Evolutionary conservation across 2,113 vertebrate species (phyloP).

Genomic region (Dromiciops gliroides): DNA sequence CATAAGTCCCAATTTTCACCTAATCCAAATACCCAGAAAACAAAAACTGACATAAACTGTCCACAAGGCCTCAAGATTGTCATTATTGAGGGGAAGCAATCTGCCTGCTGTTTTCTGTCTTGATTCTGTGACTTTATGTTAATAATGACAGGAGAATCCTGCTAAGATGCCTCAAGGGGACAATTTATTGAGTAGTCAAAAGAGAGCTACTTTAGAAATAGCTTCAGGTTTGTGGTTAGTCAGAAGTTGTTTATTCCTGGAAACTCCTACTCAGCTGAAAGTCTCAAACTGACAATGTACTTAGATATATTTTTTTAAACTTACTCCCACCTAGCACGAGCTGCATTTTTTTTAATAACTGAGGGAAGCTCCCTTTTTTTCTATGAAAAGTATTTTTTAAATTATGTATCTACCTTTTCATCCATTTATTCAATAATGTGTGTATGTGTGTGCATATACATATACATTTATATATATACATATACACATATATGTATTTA

Average conservation of each 20-base stretch:
- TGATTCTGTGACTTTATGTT: background rate
- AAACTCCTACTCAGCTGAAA: constrained; percentile 77
- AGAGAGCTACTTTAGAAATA: constrained; percentile 25
- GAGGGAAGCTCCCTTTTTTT: background rate
- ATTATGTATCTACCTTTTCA: background rate
- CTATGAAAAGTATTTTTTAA: background rate
- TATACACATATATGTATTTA: too few relatives aligned
- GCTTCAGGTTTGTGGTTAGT: constrained; percentile 69
- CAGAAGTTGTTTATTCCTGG: constrained; percentile 74
- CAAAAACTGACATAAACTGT: background rate
- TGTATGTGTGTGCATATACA: too few relatives aligned
- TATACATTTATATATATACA: too few relatives aligned
- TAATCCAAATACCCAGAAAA: background rate
- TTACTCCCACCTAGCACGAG: constrained; percentile 18
- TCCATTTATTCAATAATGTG: background rate
- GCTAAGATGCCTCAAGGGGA: background rate
- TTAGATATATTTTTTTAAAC: constrained; percentile 36
- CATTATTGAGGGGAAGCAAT: too few relatives aligned
- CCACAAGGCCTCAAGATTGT: background rate
- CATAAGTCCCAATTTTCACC: background rate
- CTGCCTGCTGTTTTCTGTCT: too few relatives aligned
- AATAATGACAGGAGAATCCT: background rate
- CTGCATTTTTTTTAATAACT: background rate
- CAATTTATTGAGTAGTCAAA: background rate
- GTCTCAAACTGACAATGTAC: constrained; percentile 65